Evolutionary conservation across 1,140 invertebrate genomes (phyloP).

Genomic region (Anastrepha obliqua): DNA sequence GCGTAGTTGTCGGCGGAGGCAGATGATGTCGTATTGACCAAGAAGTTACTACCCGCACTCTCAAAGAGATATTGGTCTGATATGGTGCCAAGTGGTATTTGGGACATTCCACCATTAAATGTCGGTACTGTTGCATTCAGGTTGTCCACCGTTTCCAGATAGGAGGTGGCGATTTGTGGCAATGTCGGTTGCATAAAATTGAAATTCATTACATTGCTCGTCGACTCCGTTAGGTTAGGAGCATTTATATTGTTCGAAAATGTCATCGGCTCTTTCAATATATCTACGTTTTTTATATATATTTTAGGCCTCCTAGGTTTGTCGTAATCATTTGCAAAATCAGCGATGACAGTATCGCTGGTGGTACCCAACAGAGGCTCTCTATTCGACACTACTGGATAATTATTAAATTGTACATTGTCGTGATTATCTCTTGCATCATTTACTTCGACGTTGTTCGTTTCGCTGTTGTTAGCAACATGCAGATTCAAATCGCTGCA

Average conservation of each 20-base stretch:
- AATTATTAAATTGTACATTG: constrained; percentile 3
- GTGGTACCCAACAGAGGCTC: neutral
- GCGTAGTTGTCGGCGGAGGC: neutral
- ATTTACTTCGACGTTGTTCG: neutral
- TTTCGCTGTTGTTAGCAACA: neutral
- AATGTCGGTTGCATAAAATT: constrained; percentile 54
- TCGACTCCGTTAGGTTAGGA: neutral
- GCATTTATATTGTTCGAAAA: constrained; percentile 59
- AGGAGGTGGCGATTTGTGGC: constrained; percentile 13
- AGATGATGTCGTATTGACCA: neutral
- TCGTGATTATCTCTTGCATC: no score
- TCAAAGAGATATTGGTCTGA: constrained; percentile 42
- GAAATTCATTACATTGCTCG: constrained; percentile 61
- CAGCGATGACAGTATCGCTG: neutral
- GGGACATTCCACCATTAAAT: constrained; percentile 41
- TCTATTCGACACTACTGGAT: neutral
- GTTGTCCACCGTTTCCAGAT: neutral
- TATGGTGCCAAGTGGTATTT: constrained; percentile 12
- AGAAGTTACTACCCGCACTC: neutral
- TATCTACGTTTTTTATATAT: constrained; percentile 73
- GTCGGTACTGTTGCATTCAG: constrained; percentile 22
- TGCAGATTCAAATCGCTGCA: constrained; percentile 1
- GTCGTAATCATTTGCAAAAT: neutral
- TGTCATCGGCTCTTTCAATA: constrained; percentile 67
- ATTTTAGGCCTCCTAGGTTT: constrained; percentile 69